Base-by-base conservation (phyloP, 2,797 vertebrate genomes). In the Sphaeramia orbicularis region DNA sequence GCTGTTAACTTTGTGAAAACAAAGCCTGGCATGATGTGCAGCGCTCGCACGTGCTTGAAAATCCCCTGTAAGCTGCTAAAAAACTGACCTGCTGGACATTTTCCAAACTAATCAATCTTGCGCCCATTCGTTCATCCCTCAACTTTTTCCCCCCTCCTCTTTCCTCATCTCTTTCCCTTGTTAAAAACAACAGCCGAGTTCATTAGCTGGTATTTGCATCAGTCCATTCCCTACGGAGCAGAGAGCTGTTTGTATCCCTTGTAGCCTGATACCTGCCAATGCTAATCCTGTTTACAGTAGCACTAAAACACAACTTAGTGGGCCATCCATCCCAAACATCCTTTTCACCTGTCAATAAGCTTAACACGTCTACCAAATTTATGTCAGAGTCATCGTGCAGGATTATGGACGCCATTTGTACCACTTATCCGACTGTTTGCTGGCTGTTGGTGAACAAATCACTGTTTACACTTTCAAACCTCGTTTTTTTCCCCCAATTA, bases 241-340 rank as follows among this genome's bases (percentile, higher is more conserved):
- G 10, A 6, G 60, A 52, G 83, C 83, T 66, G 88, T 89, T 90
- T 86, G 86, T 82, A 71, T 90, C 85, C 72, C 84, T 72, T 12
- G 44, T 45, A 66, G 81, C 67, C 57, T 74, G 78, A 76, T 85
- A 89, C 81, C 91, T 93, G 91, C 91, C 87, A 62, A 90, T 90
- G 91, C 81, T 92, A 92, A 94, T 91, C 89, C 83, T 87, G 88
- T 94, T 94, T 92, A 93, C 89, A 78, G 78, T 71, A 48, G 80
- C 77, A 71, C 82, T 81, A 77, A 84, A 91, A 89, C 91, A 87
- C 85, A 87, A 88, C 66, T 85, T 77, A 71, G 85, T 70, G 78
- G 76, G 66, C 74, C 83, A 87, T 92, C 86, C 82, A 85, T 89
- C 78, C 84, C 69, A 69, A 77, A 85, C 81, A 62, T 40, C 65